Conservation (phyloP, 2,888 invertebrate species). For the Lysandra coridon region DNA sequence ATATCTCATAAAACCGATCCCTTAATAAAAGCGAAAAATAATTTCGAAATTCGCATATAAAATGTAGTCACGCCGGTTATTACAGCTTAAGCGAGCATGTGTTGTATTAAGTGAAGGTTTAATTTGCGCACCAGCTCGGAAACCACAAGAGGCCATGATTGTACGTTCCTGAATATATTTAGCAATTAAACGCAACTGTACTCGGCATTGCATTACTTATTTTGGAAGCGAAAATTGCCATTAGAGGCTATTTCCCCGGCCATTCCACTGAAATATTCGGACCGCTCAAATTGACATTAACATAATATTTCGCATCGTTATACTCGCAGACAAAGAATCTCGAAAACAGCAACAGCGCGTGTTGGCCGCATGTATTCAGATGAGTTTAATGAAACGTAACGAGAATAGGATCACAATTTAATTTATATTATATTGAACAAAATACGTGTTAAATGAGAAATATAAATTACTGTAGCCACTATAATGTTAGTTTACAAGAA, state of each 20-base stretch:
- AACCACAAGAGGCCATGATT: constrained; percentile 20
- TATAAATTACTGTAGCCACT: background rate
- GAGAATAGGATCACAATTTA: background rate
- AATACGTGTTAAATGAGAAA: background rate
- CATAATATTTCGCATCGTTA: constrained; percentile 20
- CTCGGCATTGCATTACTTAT: constrained; percentile 34
- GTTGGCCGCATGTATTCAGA: background rate
- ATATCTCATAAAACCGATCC: background rate
- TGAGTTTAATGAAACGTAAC: constrained; percentile 1
- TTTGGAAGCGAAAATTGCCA: constrained; percentile 31
- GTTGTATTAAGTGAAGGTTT: constrained; percentile 19
- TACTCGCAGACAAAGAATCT: constrained; percentile 11
- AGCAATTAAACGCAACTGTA: constrained; percentile 50
- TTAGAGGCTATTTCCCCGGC: constrained; percentile 23
- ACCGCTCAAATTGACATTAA: constrained; percentile 29
- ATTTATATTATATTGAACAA: background rate
- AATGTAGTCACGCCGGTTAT: background rate
- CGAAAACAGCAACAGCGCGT: background rate
- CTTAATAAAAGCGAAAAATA: background rate
- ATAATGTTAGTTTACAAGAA: too few relatives aligned
- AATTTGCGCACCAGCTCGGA: constrained; percentile 22
- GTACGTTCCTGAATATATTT: constrained; percentile 49
- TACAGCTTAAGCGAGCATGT: constrained; percentile 6
- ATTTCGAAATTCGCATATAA: background rate
- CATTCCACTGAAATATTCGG: constrained; percentile 27